phyloP scores from a whole-genome alignment of 2,113 vertebrate species.

The Phyllopteryx taeniolatus region DNA sequence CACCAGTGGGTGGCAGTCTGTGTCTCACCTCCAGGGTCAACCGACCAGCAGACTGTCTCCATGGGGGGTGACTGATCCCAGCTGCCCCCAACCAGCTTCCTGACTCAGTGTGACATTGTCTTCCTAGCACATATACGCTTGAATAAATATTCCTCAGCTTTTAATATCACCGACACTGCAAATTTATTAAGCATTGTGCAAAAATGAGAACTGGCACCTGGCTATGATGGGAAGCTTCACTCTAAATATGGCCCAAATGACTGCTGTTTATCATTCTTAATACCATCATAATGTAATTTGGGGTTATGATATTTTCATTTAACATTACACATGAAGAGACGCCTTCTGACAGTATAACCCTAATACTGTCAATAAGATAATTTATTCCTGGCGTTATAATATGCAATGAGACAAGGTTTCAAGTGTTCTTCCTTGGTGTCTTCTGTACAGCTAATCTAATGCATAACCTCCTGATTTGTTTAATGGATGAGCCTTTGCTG shows the following conservation, averaged over 20 bases:
- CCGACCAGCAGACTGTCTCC: constrained; percentile 30
- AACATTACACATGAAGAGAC: constrained; percentile 55
- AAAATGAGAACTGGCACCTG: constrained; percentile 56
- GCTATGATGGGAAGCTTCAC: constrained; percentile 35
- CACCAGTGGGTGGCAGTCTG: constrained; percentile 69
- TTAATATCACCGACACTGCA: constrained; percentile 64
- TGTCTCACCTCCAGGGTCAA: constrained; percentile 53
- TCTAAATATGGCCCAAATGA: constrained; percentile 57
- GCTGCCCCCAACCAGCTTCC: constrained; percentile 57
- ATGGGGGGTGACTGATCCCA: constrained; percentile 50
- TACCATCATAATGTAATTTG: constrained; percentile 62
- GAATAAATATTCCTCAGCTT: constrained; percentile 64
- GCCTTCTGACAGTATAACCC: constrained; percentile 55
- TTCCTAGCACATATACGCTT: constrained; percentile 47
- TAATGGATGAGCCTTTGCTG: constrained; percentile 75
- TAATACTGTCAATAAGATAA: constrained; percentile 68
- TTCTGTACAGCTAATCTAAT: constrained; percentile 74
- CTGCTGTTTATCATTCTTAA: constrained; percentile 67
- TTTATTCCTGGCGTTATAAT: constrained; percentile 68
- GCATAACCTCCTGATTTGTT: constrained; percentile 75
- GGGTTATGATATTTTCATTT: constrained; percentile 58
- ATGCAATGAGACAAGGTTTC: constrained; percentile 53
- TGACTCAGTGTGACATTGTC: constrained; percentile 64
- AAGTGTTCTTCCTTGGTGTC: constrained; percentile 58
- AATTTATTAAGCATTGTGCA: constrained; percentile 66